Evolutionary conservation across 2,888 invertebrate species (phyloP), one percentile per base, ranked within the genome.

Genomic region (Ashinkailepas kermadecensis): DNA sequence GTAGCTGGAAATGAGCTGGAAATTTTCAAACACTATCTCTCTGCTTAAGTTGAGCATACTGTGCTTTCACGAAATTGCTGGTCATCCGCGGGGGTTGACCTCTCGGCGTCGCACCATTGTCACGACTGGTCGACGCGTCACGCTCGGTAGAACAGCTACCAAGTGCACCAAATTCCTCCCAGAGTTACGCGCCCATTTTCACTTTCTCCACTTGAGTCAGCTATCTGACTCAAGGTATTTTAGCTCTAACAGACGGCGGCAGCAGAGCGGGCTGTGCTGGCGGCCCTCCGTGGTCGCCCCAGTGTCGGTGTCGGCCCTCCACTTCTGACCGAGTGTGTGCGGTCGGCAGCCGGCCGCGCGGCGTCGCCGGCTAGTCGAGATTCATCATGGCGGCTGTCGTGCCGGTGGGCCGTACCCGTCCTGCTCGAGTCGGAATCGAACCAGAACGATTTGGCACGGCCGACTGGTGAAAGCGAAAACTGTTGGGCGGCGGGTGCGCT

Each of bases 381-480:
- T 15, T 15, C 62, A 7, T 7, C 15, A 18, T 15, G 62, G 18
- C 7, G 62, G 62, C 62, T 15, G 62, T 7, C 15, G 15, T 15
- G 18, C 62, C 18, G 15, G 13, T 7, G 62, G 13, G 7, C 7
- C 1, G 62, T 18, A 18, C 13, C 62, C 18, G 62, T 39, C 39
- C 62, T 13, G 62, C 62, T 15, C 62, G 7, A 1, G 15, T 8
- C 62, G 62, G 62, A 15, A 18, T 15, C 18, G 18, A 18, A 18
- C 1, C 62, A 62, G 62, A 7, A 62, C 18, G 65, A 65, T 65
- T 65, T 23, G 65, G 23, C 65, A 65, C 9, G 65, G 65, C 9
- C 23, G 65, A 15, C 21, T 11, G 11, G 74, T 56, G 74, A 74
- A 74, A 74, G 74, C 70, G 74, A 74, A 74, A 74, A 74, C 70